Evolutionary conservation across 2,113 vertebrate species (phyloP).

Genomic region (Lagenorhynchus albirostris): DNA sequence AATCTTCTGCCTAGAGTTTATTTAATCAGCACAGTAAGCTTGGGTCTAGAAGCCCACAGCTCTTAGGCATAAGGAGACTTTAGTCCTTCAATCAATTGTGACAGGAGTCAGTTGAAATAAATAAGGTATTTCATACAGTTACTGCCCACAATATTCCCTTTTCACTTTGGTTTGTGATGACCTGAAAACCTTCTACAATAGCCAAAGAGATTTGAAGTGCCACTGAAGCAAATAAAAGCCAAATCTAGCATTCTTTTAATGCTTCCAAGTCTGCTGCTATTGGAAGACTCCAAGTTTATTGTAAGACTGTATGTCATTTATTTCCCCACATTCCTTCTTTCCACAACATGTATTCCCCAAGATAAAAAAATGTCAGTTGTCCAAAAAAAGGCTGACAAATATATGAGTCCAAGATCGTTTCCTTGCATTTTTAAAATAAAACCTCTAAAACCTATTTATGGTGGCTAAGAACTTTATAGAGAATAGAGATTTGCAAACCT

Average conservation of each 20-base stretch:
- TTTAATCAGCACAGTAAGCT: neutral
- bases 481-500: neutral
- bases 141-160: neutral
- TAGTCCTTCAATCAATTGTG: neutral
- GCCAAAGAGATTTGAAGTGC: neutral
- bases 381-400: neutral
- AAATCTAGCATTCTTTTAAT: neutral
- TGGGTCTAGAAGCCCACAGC: neutral
- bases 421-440: neutral
- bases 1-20: neutral
- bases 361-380: neutral
- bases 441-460: neutral
- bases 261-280: neutral
- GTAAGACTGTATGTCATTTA: neutral
- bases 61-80: neutral
- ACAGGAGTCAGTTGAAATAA: conserved; percentile 24
- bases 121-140: neutral
- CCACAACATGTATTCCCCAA: neutral
- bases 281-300: neutral
- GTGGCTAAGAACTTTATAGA: neutral
- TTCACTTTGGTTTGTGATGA: conserved; percentile 35
- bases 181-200: conserved; percentile 23
- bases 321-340: neutral
- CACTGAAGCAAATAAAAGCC: conserved; percentile 12
- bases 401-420: neutral